Base-by-base conservation (phyloP, 2,888 invertebrate genomes). In the Campaea margaritaria region DNA sequence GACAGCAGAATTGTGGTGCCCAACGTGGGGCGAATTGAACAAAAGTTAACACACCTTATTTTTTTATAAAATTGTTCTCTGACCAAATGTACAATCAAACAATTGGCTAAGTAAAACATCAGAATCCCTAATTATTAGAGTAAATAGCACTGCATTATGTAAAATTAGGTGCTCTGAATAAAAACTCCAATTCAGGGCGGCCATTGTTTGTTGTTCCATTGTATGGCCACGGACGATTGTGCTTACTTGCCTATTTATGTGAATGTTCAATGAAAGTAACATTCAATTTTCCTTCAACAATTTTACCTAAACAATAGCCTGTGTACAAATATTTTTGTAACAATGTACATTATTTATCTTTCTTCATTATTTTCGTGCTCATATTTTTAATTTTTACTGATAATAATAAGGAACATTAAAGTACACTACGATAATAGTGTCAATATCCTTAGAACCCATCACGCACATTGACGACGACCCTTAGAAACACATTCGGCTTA, bases 201-300 rank as follows among this genome's bases (percentile, higher is more conserved):
- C 76, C 72, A 80, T 88, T 87, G 87, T 87, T 78, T 79, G 75
- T 73, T 54, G 54, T 60, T 64, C 71, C 60, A 78, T 82, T 83
- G 83, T 81, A 68, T 34, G 12, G 41, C 49, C 38, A 15, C 27
- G 16, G 38, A 45, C 57, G 51, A 58, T 62, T 68, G 62, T 68
- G 51, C 47, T 52, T 59, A 44, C 53, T 42, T 39, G 31, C 21
- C 55, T 64, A 61, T 67, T 58, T 58, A 53, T 66, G 57, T 42
- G 39, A 59, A 53, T 65, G 68, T 66, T 52, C 39, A 60, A 67
- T 52, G 31, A 56, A 71, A 62, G 65, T 65, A 54, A 59, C 49
- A 14, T 56, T 51, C 46, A 49, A 58, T 62, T 62, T 62, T 46
- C 34, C 49, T 43, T n/a, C 9, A 41, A 43, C 13, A 34, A 27